Conservation (phyloP, 2,888 invertebrate genomes). For the Liopterus haemorrhoidalis region DNA sequence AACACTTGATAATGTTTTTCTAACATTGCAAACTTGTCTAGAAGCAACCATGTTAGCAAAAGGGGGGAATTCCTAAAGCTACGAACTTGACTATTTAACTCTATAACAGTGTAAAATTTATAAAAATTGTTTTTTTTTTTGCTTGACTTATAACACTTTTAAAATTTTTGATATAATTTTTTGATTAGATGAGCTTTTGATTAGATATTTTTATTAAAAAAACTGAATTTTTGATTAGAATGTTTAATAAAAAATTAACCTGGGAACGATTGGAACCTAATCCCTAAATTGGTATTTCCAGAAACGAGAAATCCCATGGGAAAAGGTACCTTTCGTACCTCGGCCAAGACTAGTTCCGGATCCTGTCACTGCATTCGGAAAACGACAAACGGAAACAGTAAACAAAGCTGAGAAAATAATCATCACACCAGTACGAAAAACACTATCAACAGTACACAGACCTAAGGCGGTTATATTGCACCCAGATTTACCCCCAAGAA, state of each 20-base stretch:
- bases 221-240: neutral
- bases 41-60: too few relatives aligned
- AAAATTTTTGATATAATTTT: neutral
- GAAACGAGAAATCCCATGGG: constrained; percentile 77
- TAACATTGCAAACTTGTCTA: too few relatives aligned
- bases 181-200: neutral
- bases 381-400: constrained; percentile 47
- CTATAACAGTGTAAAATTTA: too few relatives aligned
- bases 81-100: too few relatives aligned
- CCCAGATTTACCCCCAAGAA: constrained; percentile 58
- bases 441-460: constrained; percentile 62
- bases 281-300: constrained; percentile 49
- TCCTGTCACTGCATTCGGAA: constrained; percentile 79
- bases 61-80: too few relatives aligned
- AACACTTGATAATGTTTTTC: too few relatives aligned
- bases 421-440: constrained; percentile 52
- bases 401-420: constrained; percentile 38
- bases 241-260: neutral
- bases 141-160: too few relatives aligned
- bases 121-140: too few relatives aligned
- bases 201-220: neutral
- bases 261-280: constrained; percentile 10
- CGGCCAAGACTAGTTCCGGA: constrained; percentile 78
- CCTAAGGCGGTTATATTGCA: constrained; percentile 55
- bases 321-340: constrained; percentile 81